Evolutionary conservation across 2,113 vertebrate species (phyloP).

Genomic region (Aspiorhynchus laticeps): DNA sequence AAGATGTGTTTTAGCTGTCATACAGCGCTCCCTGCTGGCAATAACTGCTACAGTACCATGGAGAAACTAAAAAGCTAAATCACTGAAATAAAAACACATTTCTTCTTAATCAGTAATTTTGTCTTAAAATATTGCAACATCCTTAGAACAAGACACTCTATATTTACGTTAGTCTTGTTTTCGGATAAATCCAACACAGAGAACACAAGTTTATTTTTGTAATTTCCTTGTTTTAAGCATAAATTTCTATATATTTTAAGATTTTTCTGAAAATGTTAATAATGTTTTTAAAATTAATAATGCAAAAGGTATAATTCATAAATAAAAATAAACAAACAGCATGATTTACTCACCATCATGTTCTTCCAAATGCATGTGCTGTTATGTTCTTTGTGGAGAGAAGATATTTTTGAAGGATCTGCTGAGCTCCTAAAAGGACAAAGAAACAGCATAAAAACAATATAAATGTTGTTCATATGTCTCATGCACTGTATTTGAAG

Average conservation of each 20-base stretch:
- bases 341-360: background rate
- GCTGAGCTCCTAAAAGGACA: background rate
- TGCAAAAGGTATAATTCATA: background rate
- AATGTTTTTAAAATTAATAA: no score
- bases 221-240: no score
- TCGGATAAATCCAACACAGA: no score
- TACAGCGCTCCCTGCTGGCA: slow-evolving; percentile 44
- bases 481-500: background rate
- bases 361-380: background rate
- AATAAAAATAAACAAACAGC: background rate
- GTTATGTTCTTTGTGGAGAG: background rate
- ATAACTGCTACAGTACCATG: background rate
- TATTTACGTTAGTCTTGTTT: no score
- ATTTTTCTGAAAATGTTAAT: no score
- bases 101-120: background rate
- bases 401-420: background rate
- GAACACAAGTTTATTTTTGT: no score
- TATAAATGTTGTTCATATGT: background rate
- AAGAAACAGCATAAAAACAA: background rate
- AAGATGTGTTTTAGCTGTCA: background rate
- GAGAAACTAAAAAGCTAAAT: no score
- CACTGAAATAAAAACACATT: background rate
- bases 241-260: no score
- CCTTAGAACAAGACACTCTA: background rate
- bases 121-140: background rate